A percentile compares a stretch with the other conserved stretches of the same genome.
phyloP scores from a whole-genome alignment of 1,140 invertebrate species.

The Marisa cornuarietis region DNA sequence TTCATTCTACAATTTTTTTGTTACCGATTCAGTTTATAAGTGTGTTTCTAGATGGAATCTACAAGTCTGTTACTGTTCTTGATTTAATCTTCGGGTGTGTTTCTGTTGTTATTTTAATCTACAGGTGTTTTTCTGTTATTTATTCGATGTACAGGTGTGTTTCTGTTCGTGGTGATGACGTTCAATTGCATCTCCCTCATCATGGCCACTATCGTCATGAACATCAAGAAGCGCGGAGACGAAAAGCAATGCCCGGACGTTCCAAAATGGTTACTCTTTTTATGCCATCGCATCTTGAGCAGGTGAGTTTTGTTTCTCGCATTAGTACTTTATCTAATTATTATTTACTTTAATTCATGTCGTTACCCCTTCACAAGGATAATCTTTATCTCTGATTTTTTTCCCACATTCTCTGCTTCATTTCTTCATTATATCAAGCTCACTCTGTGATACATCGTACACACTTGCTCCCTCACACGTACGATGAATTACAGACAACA shows the following conservation, averaged over 20 bases:
- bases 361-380: too few relatives aligned
- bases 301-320: constrained; percentile 2
- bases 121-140: not conserved
- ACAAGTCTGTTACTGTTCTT: not conserved
- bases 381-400: too few relatives aligned
- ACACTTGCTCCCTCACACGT: too few relatives aligned
- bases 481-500: too few relatives aligned
- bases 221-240: constrained; percentile 56
- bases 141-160: constrained; percentile 45
- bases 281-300: constrained; percentile 49
- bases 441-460: too few relatives aligned
- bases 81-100: too few relatives aligned
- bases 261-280: constrained; percentile 41
- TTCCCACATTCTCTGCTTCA: too few relatives aligned
- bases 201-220: constrained; percentile 59
- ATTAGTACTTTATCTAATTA: too few relatives aligned
- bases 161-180: constrained; percentile 61
- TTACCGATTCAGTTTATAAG: too few relatives aligned
- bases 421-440: too few relatives aligned
- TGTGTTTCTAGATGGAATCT: not conserved
- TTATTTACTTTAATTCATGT: too few relatives aligned
- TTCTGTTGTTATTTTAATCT: not conserved
- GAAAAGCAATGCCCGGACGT: constrained; percentile 45
- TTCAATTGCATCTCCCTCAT: constrained; percentile 60
- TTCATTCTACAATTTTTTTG: too few relatives aligned